Base-by-base conservation (phyloP, 2,888 invertebrate species). In the Seira sanloemensis region DNA sequence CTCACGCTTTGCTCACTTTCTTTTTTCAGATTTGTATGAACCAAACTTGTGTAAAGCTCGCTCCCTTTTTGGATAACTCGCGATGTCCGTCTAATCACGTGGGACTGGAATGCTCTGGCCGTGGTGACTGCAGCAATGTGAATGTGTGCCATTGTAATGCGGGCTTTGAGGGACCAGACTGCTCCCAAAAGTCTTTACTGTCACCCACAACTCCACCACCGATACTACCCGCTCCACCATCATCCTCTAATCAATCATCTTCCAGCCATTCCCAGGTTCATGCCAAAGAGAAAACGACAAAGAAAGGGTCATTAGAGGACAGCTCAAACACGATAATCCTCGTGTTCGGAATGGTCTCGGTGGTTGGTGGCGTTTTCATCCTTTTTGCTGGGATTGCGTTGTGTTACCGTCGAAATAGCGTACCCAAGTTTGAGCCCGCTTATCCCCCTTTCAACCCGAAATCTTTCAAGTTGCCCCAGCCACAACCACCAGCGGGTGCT, bases 331-430 rank as follows among this genome's bases (percentile, higher is more conserved):
- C 97, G 94, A 96, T 97, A 93, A 96, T 96, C 95, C 95, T 97
- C 94, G 97, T 97, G 93, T 96, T 95, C 94, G 96, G 97, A 94
- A 96, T 97, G 94, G 97, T 97, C 95, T 97, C 97, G 94, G 97
- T 97, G 94, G 97, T 97, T 95, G 97, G 97, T 95, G 97, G 97
- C 94, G 97, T 97, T 94, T 97, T 97, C 95, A 95, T 97, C 94
- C 95, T 97, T 94, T 97, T 97, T 95, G 97, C 97, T 94, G 95
- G 97, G 94, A 96, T 97, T 96, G 97, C 97, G 94, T 96, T 97
- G 94, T 97, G 97, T 96, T 97, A 97, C 96, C 97, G 89, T 62
- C 83, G 89, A 65, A 88, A 88, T 27, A 89, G 88, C 23, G 88
- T 88, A 54, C 88, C 88, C 27, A 89, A 89, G 81, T 88, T 87